phyloP scores from a whole-genome alignment of 2,888 invertebrate genomes.

The Sisyra terminalis region DNA sequence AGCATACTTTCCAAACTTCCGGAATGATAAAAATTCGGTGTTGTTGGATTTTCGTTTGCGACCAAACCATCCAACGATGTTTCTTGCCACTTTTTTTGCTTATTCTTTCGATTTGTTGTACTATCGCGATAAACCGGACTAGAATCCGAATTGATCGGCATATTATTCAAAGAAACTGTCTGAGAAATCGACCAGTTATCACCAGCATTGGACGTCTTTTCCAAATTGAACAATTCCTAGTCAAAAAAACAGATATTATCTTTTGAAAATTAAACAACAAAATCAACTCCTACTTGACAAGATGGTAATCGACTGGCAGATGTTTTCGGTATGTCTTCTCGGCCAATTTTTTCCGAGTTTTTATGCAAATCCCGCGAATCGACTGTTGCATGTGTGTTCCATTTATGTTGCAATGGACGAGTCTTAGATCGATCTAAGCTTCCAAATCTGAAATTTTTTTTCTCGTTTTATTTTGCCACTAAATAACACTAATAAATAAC shows the following conservation, averaged over 20 bases:
- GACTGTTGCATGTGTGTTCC: conserved; percentile 20
- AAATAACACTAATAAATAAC: too few species aligned
- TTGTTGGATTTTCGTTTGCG: background rate
- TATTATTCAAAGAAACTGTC: conserved; percentile 41
- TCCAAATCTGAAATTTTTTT: conserved; percentile 29
- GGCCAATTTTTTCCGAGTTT: background rate
- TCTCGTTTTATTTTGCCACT: conserved; percentile 25
- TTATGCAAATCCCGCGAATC: conserved; percentile 22
- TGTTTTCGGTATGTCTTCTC: conserved; percentile 17
- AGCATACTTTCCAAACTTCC: conserved; percentile 3
- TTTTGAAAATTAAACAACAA: too few species aligned
- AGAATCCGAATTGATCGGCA: conserved; percentile 28
- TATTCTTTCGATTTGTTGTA: conserved; percentile 20
- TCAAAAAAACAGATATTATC: too few species aligned
- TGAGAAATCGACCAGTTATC: conserved; percentile 29
- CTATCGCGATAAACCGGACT: conserved; percentile 3
- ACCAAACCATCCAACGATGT: conserved; percentile 25
- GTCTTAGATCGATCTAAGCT: conserved; percentile 41
- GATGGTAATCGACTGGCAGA: background rate
- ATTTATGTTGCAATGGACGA: conserved; percentile 21
- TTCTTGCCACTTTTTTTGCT: conserved; percentile 29
- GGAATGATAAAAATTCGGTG: background rate
- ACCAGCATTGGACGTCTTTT: background rate
- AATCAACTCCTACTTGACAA: too few species aligned
- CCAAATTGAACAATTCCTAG: background rate